Percentiles rank a stretch among this genome's conserved stretches.
Conservation (phyloP, 37 sponge, comb jelly and placozoan genomes). For the Ephydatia muelleri region DNA sequence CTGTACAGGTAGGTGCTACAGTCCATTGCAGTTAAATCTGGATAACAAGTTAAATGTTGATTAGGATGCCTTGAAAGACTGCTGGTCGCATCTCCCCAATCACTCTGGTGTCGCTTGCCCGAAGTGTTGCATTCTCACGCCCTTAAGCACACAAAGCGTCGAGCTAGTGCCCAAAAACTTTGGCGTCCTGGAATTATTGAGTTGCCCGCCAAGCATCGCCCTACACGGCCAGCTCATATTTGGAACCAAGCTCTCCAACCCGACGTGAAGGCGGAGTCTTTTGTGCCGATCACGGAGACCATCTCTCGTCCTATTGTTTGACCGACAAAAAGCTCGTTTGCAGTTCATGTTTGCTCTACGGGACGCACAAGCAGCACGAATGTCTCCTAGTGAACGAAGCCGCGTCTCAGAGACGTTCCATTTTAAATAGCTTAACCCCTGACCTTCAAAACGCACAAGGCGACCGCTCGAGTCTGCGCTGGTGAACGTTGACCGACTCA, state of each 20-base stretch:
- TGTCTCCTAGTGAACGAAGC: constrained; percentile 28
- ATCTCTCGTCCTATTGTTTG: constrained; percentile 43
- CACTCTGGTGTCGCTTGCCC: constrained; percentile 14
- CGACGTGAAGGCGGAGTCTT: not conserved
- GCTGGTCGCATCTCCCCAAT: not conserved
- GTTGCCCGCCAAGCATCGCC: not conserved
- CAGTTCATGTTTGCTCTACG: constrained; percentile 46
- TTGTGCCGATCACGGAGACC: constrained; percentile 42
- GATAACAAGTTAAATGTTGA: not conserved
- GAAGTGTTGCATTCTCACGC: constrained; percentile 25
- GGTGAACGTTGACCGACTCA: not conserved
- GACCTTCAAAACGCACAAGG: constrained; percentile 19
- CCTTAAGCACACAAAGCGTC: not conserved
- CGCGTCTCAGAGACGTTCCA: constrained; percentile 5
- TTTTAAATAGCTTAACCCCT: constrained; percentile 21
- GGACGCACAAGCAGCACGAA: constrained; percentile 20
- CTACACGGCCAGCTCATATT: not conserved
- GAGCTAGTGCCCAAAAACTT: constrained; percentile 22
- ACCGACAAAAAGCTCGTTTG: constrained; percentile 35
- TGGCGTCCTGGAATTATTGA: constrained; percentile 28
- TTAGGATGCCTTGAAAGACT: constrained; percentile 25
- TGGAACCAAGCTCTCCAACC: not conserved
- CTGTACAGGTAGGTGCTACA: constrained; percentile 35
- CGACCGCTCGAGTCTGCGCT: constrained; percentile 9
- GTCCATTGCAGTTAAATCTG: not conserved